Conservation (phyloP, 2,797 vertebrate species). For the Macropus fuliginosus region DNA sequence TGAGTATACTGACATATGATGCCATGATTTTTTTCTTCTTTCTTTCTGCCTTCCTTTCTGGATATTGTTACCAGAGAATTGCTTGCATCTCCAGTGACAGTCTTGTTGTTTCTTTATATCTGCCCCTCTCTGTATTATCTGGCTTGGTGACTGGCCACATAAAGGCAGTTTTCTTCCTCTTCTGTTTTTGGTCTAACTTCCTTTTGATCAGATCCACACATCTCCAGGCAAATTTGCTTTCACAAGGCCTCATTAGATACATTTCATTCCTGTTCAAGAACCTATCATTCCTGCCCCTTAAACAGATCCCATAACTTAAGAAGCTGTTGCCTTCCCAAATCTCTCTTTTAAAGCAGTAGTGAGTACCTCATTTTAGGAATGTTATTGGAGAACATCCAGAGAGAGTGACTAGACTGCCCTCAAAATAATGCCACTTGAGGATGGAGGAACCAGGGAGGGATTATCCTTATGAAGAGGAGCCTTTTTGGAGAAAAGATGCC, state of each 20-base stretch:
- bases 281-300: background rate
- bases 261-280: background rate
- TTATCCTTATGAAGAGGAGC: background rate
- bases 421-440: background rate
- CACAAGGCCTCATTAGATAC: background rate
- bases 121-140: background rate
- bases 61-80: background rate
- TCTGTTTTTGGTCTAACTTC: background rate
- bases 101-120: background rate
- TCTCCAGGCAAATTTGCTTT: background rate
- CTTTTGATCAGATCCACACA: background rate
- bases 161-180: background rate
- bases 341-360: background rate
- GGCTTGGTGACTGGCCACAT: background rate
- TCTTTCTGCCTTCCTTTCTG: background rate
- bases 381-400: background rate
- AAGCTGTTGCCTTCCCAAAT: background rate
- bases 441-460: background rate
- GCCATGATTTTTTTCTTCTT: background rate
- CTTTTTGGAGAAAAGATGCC: background rate
- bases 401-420: background rate
- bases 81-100: background rate
- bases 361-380: background rate
- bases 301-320: background rate
- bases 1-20: background rate